Percentiles rank a stretch among this genome's conserved stretches.
Conservation (phyloP, 2,797 vertebrate genomes). For the Rhinella marina region DNA sequence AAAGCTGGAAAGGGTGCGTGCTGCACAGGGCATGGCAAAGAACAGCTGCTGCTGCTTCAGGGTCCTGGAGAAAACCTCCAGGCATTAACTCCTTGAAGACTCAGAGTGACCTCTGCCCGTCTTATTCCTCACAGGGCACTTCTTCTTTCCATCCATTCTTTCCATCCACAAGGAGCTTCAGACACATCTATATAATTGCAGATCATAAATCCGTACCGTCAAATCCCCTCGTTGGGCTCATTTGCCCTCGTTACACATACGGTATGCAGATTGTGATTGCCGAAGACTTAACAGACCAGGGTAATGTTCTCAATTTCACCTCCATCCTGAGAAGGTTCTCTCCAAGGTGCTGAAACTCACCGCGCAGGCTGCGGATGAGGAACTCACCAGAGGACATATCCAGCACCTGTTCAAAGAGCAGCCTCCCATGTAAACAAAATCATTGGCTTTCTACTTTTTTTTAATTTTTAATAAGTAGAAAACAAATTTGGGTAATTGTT, state of each 20-base stretch:
- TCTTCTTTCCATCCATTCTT: neutral
- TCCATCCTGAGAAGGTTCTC: constrained; percentile 1
- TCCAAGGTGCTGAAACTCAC: constrained; percentile 41
- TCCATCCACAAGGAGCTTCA: neutral
- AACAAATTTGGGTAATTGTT: constrained; percentile 38
- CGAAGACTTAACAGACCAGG: constrained; percentile 3
- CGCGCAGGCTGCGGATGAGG: neutral
- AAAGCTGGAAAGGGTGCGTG: constrained; percentile 26
- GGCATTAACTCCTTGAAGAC: neutral
- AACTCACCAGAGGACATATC: neutral
- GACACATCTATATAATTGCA: neutral
- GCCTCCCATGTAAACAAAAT: constrained; percentile 14
- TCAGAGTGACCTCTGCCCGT: neutral
- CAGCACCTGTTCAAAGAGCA: constrained; percentile 4
- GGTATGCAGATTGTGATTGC: constrained; percentile 3
- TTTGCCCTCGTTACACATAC: neutral
- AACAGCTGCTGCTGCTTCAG: constrained; percentile 39
- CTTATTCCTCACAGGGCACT: neutral
- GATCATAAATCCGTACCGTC: neutral
- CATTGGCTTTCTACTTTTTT: neutral
- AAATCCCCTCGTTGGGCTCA: neutral
- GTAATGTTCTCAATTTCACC: neutral
- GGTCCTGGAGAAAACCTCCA: neutral
- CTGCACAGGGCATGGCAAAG: neutral
- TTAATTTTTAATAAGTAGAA: neutral